Base-by-base conservation (phyloP, 2,888 invertebrate species). In the Thecophora atra region DNA sequence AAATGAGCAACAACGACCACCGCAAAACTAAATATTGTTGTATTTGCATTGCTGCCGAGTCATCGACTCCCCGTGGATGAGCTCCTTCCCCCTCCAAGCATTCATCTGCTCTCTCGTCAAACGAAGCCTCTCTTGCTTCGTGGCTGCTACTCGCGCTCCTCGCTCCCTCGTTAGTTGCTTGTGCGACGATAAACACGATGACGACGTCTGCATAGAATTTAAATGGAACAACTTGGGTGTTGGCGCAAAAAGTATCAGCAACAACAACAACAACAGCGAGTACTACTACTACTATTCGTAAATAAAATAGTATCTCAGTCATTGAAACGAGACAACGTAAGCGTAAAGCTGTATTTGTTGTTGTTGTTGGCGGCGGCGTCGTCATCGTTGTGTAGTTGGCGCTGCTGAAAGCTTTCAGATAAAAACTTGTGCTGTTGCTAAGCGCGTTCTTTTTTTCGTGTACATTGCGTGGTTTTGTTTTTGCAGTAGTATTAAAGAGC, bases 151-250 rank as follows among this genome's bases (percentile, higher is more conserved):
- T 37, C 37, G 3, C 37, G 1, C 37, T 37, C 11, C n/a, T 37
- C 7, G 37, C 37, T 37, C 3, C 11, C 37, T 37, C 37, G 3
- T 11, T 37, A 6, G 6, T 37, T 37, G 37, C 1, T 37, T 37
- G 37, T 37, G 37, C 37, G 47, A 2, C 5, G 47, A 47, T 5
- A 17, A 47, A 1, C 15, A 47, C n/a, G 47, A n/a, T 11, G 47
- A 47, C 28, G 56, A 52, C 37, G 67, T 13, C 26, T 26, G 52
- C 26, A 52, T 28, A 52, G 51, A 24, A 37, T 30, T 26, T 44
- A 60, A 60, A 69, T 60, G 47, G 69, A 44, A 60, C 69, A 60
- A 51, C 28, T 58, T 60, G 69, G 69, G 69, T 69, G 69, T 69
- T 69, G 69, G 69, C 69, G 69, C 69, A 69, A 69, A 60, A 58